Evolutionary conservation across 2,888 invertebrate genomes (phyloP).

Genomic region (Oscheius onirici): DNA sequence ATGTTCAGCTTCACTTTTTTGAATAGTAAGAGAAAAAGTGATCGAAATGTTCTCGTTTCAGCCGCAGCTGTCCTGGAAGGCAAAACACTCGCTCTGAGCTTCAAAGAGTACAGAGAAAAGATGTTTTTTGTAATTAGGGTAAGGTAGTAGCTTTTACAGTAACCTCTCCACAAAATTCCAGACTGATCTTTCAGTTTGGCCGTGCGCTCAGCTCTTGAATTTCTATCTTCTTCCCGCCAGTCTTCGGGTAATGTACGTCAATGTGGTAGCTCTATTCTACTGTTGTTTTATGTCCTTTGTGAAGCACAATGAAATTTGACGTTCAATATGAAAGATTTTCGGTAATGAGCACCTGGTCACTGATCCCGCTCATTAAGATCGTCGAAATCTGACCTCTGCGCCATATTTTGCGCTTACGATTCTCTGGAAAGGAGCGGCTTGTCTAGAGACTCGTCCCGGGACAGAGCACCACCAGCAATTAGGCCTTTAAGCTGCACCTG

Average conservation of each 20-base stretch:
- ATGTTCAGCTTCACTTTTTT: conserved; percentile 45
- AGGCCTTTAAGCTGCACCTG: conserved; percentile 31
- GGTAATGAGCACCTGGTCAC: too few species aligned
- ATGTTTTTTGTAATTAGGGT: conserved; percentile 11
- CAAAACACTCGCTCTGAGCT: conserved; percentile 5
- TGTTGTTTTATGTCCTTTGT: conserved; percentile 86
- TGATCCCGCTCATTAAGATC: not conserved
- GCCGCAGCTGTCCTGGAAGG: conserved; percentile 16
- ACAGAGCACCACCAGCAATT: not conserved
- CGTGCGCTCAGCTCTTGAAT: conserved; percentile 90
- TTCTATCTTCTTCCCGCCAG: conserved; percentile 85
- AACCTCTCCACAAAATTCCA: conserved; percentile 11
- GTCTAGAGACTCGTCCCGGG: too few species aligned
- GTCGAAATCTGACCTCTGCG: not conserved
- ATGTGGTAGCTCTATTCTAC: conserved; percentile 84
- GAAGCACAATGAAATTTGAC: conserved; percentile 70
- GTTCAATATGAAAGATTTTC: not conserved
- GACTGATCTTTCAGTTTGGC: conserved; percentile 88
- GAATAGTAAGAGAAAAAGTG: not conserved
- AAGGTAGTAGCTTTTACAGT: not conserved
- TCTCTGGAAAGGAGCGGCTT: too few species aligned
- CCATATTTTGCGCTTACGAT: not conserved
- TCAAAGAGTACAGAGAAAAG: conserved; percentile 16
- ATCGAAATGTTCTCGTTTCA: not conserved
- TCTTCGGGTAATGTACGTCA: conserved; percentile 87